phyloP scores from a whole-genome alignment of 2,888 invertebrate species.

The Xylota segnis region DNA sequence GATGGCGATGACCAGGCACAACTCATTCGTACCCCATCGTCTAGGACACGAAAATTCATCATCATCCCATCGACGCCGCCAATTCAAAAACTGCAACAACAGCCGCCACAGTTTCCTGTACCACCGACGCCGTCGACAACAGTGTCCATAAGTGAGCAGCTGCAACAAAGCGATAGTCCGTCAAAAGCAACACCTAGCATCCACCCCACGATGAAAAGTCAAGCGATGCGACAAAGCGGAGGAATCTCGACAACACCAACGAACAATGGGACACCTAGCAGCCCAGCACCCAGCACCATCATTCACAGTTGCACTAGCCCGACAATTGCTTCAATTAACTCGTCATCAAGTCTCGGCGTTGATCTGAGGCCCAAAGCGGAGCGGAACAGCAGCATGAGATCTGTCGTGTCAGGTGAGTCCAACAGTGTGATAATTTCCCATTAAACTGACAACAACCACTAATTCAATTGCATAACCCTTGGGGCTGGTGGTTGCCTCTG shows the following conservation, averaged over 20 bases:
- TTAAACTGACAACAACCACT: constrained; percentile 57
- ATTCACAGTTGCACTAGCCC: constrained; percentile 72
- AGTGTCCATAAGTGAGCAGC: constrained; percentile 62
- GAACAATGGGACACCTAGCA: constrained; percentile 55
- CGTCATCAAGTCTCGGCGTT: constrained; percentile 78
- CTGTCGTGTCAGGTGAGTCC: constrained; percentile 83
- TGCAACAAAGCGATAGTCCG: constrained; percentile 21
- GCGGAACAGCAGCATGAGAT: constrained; percentile 83
- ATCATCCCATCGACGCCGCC: constrained; percentile 82
- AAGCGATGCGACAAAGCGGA: constrained; percentile 57
- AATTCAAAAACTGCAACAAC: constrained; percentile 78
- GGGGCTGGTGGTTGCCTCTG: constrained; percentile 28
- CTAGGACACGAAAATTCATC: constrained; percentile 82
- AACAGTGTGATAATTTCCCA: constrained; percentile 64
- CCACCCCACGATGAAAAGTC: constrained; percentile 28
- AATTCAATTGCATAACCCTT: constrained; percentile 71
- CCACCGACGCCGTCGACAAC: constrained; percentile 74
- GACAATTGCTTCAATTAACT: constrained; percentile 79
- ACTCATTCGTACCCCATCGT: constrained; percentile 81
- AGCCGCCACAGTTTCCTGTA: constrained; percentile 77
- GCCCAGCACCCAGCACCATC: constrained; percentile 57
- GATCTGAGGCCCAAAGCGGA: constrained; percentile 80
- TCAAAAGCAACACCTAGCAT: constrained; percentile 46
- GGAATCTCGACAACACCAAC: constrained; percentile 47
- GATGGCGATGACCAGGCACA: constrained; percentile 82